A percentile compares a stretch with the other conserved stretches of the same genome.
phyloP scores from a whole-genome alignment of 35 echinoderm and acorn worm species.

The Apostichopus californicus region DNA sequence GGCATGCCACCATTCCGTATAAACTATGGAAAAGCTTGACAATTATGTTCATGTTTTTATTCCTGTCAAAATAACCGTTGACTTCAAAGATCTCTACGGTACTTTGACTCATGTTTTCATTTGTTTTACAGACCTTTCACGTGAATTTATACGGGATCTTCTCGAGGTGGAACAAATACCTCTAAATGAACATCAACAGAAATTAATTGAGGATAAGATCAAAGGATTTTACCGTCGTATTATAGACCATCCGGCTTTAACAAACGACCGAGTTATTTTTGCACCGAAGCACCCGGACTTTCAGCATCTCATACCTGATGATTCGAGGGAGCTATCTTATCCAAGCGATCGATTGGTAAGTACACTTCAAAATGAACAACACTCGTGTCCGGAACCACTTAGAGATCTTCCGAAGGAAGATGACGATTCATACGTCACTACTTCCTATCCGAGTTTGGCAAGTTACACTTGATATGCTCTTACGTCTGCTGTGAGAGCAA shows the following conservation, averaged over 20 bases:
- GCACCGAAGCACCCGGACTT: conserved; percentile 42
- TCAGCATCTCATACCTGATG: conserved; percentile 30
- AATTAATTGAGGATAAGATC: conserved; percentile 37
- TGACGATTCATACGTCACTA: conserved; percentile 2
- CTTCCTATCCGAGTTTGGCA: conserved; percentile 7
- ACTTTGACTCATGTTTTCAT: not conserved
- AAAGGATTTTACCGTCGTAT: conserved; percentile 46
- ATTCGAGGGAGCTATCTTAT: conserved; percentile 25
- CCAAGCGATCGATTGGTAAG: conserved; percentile 38
- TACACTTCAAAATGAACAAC: conserved; percentile 22
- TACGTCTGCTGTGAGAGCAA: not conserved
- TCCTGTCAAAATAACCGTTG: too few species aligned
- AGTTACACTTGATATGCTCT: conserved; percentile 17
- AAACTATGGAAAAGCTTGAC: too few species aligned
- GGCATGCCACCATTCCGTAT: too few species aligned
- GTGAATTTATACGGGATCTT: conserved; percentile 27
- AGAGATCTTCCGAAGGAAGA: not conserved
- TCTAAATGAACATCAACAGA: conserved; percentile 39
- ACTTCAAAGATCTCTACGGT: too few species aligned
- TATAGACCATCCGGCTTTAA: conserved; percentile 31
- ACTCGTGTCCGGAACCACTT: conserved; percentile 5
- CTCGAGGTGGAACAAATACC: conserved; percentile 39
- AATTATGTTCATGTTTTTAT: too few species aligned
- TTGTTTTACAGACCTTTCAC: conserved; percentile 1
- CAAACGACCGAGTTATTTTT: conserved; percentile 26